phyloP scores from a whole-genome alignment of 2,797 vertebrate genomes.

The Tiaroga cobitis region DNA sequence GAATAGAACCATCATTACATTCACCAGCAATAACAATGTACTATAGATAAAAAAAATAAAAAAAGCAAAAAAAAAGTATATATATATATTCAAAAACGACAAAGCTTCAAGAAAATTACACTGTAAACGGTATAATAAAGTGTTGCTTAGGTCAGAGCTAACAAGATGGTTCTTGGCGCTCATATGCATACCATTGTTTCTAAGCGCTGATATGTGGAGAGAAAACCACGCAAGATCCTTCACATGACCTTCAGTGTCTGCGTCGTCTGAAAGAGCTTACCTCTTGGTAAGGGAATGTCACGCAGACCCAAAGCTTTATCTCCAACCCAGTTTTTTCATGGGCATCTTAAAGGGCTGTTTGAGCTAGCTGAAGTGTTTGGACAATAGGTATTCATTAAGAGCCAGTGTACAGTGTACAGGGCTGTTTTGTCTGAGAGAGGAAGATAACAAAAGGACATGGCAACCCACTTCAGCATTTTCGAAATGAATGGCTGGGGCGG shows the following conservation, averaged over 20 bases:
- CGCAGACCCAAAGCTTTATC: conserved; percentile 54
- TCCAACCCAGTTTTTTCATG: conserved; percentile 55
- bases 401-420: conserved; percentile 55
- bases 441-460: conserved; percentile 61
- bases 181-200: conserved; percentile 36
- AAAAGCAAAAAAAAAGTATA: neutral
- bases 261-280: conserved; percentile 48
- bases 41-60: neutral
- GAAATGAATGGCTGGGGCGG: conserved; percentile 51
- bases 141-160: neutral
- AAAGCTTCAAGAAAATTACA: neutral
- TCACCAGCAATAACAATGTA: neutral
- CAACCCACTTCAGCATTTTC: conserved; percentile 53
- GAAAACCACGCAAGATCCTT: conserved; percentile 42
- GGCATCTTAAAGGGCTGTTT: conserved; percentile 58
- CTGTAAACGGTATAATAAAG: neutral
- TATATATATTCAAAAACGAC: neutral
- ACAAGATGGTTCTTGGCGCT: neutral
- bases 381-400: conserved; percentile 63
- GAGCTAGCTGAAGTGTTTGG: conserved; percentile 51
- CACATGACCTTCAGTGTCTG: conserved; percentile 58
- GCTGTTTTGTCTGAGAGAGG: conserved; percentile 60
- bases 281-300: conserved; percentile 54
- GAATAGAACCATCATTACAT: neutral
- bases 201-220: conserved; percentile 31